Conservation (phyloP, 2,888 invertebrate species). For the Chalcosyrphus nemorum region DNA sequence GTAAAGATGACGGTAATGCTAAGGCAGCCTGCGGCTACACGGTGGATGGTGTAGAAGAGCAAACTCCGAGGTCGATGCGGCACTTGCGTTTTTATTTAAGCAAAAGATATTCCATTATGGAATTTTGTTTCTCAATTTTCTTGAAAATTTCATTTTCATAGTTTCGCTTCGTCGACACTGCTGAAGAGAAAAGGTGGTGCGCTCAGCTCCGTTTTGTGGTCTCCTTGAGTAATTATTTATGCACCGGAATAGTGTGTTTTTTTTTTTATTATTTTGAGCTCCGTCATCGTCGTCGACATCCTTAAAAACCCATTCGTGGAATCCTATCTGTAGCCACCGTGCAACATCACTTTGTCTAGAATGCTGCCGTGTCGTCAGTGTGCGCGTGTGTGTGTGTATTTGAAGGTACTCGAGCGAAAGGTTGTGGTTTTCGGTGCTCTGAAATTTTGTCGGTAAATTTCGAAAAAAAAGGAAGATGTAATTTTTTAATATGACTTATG, state of each 20-base stretch:
- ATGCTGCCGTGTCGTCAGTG: background rate
- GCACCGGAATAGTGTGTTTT: slow-evolving; percentile 34
- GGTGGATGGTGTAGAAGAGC: background rate
- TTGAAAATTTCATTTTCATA: slow-evolving; percentile 61
- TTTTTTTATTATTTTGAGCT: background rate
- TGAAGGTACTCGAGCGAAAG: background rate
- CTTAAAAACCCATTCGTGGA: slow-evolving; percentile 4
- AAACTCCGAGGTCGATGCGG: slow-evolving; percentile 19
- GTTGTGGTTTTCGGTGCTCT: background rate
- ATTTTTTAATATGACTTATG: slow-evolving; percentile 26
- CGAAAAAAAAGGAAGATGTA: slow-evolving; percentile 1
- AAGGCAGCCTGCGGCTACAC: background rate
- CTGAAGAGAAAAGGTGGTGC: background rate
- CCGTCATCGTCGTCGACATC: background rate
- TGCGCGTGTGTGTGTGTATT: background rate
- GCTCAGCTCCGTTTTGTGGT: slow-evolving; percentile 30
- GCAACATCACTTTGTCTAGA: slow-evolving; percentile 7
- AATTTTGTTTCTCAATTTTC: slow-evolving; percentile 54
- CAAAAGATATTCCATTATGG: slow-evolving; percentile 44
- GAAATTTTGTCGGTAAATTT: background rate
- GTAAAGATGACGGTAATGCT: background rate
- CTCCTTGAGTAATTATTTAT: slow-evolving; percentile 62
- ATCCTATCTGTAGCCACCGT: background rate
- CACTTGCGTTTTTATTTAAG: slow-evolving; percentile 25
- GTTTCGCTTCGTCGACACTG: slow-evolving; percentile 13